Conservation (phyloP, 1,140 invertebrate species). For the Bombus fervidus region DNA sequence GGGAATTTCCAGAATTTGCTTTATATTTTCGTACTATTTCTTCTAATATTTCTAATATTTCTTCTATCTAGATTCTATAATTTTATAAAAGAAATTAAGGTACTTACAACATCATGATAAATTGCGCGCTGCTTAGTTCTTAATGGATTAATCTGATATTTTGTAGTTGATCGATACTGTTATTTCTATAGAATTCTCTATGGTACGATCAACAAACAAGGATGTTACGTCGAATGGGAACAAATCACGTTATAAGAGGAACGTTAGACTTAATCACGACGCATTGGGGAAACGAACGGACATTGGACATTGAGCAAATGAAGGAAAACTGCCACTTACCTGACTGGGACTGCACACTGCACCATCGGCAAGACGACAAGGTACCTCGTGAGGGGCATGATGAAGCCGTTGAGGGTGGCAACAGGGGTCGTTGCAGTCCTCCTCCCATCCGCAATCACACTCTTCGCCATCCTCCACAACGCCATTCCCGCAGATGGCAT, state of each 20-base stretch:
- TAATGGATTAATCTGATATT: too few species aligned
- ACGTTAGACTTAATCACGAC: constrained; percentile 7
- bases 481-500: constrained; percentile 97
- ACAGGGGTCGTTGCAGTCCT: constrained; percentile 96
- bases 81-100: too few species aligned
- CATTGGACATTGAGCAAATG: constrained; percentile 26
- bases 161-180: not conserved
- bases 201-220: too few species aligned
- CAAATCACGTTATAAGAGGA: not conserved
- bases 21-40: too few species aligned
- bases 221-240: not conserved
- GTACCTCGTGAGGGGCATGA: constrained; percentile 88
- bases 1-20: not conserved
- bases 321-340: constrained; percentile 78
- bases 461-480: constrained; percentile 97
- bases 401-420: constrained; percentile 94
- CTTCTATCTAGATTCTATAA: not conserved
- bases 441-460: constrained; percentile 99
- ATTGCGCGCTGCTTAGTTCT: too few species aligned
- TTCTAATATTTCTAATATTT: not conserved
- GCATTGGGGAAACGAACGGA: not conserved
- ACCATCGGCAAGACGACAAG: constrained; percentile 90
- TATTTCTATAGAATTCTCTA: not conserved
- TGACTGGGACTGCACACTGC: constrained; percentile 91
- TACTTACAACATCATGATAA: too few species aligned